Evolutionary conservation across 2,888 invertebrate genomes (phyloP), one percentile per base, ranked within the genome.

Genomic region (Synergus itoensis): DNA sequence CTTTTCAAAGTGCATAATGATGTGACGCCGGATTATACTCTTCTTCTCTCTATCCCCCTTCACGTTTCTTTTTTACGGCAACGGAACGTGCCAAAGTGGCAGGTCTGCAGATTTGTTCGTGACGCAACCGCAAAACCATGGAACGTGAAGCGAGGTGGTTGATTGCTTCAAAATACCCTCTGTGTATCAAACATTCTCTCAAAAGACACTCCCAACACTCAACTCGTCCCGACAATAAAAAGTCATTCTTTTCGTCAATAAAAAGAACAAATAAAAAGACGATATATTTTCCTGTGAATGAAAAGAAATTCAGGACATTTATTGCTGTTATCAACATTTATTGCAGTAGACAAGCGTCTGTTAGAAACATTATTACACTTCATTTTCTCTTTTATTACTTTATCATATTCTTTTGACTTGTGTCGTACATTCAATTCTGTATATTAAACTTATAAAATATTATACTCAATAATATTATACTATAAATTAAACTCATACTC

Each of bases 51-150:
- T 77, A 40, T 62, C 60, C 73, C 53, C 73, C 65, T n/a, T 75
- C 57, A 18, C 28, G 36, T 18, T 43, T 77, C 78, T 79, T 78
- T 81, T 73, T 81, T 45, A 65, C 45, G 65, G 60, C 64, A 78
- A 41, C 7, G 75, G 76, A 81, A 81, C 83, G 83, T 81, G 81
- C 79, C 78, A 62, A 60, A 9, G 48, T 76, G 73, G 63, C 79
- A 77, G 76, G 64, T 77, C 53, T 57, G 76, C 63, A 76, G 83
- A 83, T 83, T 83, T 83, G 81, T 78, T 69, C 78, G 57, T 67
- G 53, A 80, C 28, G 73, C 79, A 79, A 80, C 83, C 81, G 78
- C 83, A 83, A 78, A 79, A 21, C 60, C 53, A 73, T 73, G 36
- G 45, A 73, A 73, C 53, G 48, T 73, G 36, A 9, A 18, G 21